These are phyloP conservation scores for Oxyura jamaicensis DNA, from an alignment of 2,113 vertebrate species.

Conservation along the genomic window DNA sequence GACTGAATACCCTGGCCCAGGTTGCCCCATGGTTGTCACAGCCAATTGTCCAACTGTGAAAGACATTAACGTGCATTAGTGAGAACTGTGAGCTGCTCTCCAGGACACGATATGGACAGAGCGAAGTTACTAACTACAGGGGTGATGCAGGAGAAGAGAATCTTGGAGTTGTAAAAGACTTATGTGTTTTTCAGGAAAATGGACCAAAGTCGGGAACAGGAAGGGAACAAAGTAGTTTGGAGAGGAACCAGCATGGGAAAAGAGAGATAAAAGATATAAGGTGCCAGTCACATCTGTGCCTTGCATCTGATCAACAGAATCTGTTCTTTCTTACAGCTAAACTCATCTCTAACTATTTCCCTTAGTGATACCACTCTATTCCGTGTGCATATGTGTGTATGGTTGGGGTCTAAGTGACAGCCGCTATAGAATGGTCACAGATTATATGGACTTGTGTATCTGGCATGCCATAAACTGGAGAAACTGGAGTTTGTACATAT, in stretches of 20 bases:
- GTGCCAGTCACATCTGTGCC: neutral
- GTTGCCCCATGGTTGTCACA: neutral
- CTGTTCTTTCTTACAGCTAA: neutral
- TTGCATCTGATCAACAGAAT: neutral
- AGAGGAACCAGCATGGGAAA: neutral
- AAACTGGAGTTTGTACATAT: neutral
- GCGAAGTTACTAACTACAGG: neutral
- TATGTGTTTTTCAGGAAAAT: neutral
- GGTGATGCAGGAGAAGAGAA: neutral
- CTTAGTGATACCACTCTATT: neutral
- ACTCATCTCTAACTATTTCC: neutral
- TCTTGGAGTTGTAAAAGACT: neutral
- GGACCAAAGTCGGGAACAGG: neutral
- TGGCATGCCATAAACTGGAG: neutral
- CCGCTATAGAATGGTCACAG: neutral
- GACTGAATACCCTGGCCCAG: neutral
- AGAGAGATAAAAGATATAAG: neutral
- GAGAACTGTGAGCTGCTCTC: neutral
- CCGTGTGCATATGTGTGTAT: neutral
- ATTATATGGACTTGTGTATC: neutral
- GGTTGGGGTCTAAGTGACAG: neutral
- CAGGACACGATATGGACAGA: neutral
- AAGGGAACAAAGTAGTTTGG: neutral
- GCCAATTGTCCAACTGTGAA: neutral
- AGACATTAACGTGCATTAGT: neutral